phyloP scores from a whole-genome alignment of 2,113 vertebrate species.

The Balaenoptera acutorostrata region DNA sequence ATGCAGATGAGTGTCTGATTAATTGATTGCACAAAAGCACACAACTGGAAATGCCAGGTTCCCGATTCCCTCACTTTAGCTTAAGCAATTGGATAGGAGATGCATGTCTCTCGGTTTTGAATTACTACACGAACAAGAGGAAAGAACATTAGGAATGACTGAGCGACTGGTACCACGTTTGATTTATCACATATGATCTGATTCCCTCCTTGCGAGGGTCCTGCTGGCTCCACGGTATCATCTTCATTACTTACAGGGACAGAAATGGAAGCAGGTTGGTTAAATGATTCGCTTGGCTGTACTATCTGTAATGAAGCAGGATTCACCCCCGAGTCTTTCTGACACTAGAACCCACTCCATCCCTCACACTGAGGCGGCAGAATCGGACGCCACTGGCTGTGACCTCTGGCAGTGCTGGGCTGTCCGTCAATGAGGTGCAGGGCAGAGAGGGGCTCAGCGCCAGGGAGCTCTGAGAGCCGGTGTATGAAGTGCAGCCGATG shows the following conservation, averaged over 20 bases:
- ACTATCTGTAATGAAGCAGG: fast-evolving
- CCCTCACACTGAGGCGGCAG: fast-evolving
- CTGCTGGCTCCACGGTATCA: fast-evolving
- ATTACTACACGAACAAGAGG: neutral
- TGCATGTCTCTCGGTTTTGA: fast-evolving
- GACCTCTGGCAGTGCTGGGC: neutral
- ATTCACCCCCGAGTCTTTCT: neutral
- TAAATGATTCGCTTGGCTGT: fast-evolving
- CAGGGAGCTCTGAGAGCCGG: neutral
- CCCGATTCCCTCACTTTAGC: neutral
- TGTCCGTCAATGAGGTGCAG: neutral
- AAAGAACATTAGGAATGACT: no score
- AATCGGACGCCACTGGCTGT: fast-evolving
- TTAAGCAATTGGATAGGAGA: neutral
- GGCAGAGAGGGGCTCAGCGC: fast-evolving
- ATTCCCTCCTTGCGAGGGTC: neutral
- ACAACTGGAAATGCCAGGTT: fast-evolving
- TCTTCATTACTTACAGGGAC: neutral
- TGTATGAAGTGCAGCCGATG: fast-evolving
- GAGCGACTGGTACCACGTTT: fast-evolving
- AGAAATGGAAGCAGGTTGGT: neutral
- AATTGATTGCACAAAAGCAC: neutral
- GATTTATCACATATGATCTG: neutral
- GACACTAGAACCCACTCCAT: neutral
- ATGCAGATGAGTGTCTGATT: neutral